These are phyloP conservation scores for Ochropacha duplaris DNA, from an alignment of 2,888 invertebrate genomes.

Conservation along the genomic window DNA sequence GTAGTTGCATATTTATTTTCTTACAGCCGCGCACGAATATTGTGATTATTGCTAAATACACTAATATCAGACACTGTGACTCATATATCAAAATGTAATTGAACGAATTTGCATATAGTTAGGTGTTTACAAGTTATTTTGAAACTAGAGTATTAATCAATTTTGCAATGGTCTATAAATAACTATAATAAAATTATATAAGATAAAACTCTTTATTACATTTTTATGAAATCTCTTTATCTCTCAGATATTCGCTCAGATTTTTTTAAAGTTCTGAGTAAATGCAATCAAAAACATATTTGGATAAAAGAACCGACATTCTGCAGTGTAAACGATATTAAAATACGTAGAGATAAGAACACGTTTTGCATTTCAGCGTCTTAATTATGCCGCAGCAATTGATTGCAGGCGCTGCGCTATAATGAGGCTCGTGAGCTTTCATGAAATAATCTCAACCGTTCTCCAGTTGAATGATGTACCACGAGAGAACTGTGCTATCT, in stretches of 20 bases:
- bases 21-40: not conserved
- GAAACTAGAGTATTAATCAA: not conserved
- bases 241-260: not conserved
- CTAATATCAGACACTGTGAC: slow-evolving; percentile 10
- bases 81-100: slow-evolving; percentile 12
- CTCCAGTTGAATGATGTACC: slow-evolving; percentile 38
- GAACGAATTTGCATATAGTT: slow-evolving; percentile 6
- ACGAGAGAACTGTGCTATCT: slow-evolving; percentile 33
- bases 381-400: slow-evolving; percentile 66
- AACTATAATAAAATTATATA: not conserved
- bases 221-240: not conserved
- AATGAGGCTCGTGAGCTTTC: slow-evolving; percentile 67
- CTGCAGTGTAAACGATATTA: slow-evolving; percentile 13
- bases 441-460: slow-evolving; percentile 51
- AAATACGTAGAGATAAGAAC: slow-evolving; percentile 45
- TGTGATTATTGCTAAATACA: slow-evolving; percentile 9
- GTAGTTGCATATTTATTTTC: slow-evolving; percentile 37
- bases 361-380: slow-evolving; percentile 53
- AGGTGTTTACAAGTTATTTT: not conserved
- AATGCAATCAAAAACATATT: not conserved
- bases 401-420: slow-evolving; percentile 56
- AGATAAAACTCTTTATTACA: not conserved
- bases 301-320: not conserved
- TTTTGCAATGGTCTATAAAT: not conserved
- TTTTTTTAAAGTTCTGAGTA: slow-evolving; percentile 3